These are phyloP conservation scores for Malurus cyaneus DNA, from an alignment of 2,113 vertebrate species.

Conservation along the genomic window DNA sequence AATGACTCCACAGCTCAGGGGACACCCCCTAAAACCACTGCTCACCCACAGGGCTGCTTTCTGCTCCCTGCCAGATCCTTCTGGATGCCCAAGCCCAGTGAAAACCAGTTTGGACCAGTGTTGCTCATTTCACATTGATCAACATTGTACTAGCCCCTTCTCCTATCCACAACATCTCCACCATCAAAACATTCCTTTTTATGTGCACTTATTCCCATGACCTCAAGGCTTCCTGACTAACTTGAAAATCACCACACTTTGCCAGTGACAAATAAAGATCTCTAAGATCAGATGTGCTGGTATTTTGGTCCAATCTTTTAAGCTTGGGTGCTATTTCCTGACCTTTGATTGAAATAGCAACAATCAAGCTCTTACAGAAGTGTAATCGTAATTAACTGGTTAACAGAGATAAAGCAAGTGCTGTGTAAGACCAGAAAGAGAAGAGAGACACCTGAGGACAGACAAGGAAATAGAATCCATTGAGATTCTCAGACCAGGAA, in stretches of 20 bases:
- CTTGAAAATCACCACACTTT: background rate
- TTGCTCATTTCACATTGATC: background rate
- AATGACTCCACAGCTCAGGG: background rate
- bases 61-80: background rate
- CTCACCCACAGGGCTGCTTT: background rate
- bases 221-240: background rate
- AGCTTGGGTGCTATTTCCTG: background rate
- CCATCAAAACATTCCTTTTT: background rate
- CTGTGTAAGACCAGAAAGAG: background rate
- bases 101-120: background rate
- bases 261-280: background rate
- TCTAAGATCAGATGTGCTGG: background rate
- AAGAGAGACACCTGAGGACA: background rate
- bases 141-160: background rate
- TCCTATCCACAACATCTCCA: background rate
- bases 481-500: background rate
- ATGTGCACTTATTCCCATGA: background rate
- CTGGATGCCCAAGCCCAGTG: background rate
- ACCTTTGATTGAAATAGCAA: background rate
- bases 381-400: background rate
- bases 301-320: background rate
- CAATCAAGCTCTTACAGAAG: background rate
- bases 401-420: background rate
- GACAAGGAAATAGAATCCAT: background rate
- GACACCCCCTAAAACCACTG: background rate